A percentile compares a stretch with the other conserved stretches of the same genome.
Conservation (phyloP, 2,797 vertebrate species). For the Acomys russatus region DNA sequence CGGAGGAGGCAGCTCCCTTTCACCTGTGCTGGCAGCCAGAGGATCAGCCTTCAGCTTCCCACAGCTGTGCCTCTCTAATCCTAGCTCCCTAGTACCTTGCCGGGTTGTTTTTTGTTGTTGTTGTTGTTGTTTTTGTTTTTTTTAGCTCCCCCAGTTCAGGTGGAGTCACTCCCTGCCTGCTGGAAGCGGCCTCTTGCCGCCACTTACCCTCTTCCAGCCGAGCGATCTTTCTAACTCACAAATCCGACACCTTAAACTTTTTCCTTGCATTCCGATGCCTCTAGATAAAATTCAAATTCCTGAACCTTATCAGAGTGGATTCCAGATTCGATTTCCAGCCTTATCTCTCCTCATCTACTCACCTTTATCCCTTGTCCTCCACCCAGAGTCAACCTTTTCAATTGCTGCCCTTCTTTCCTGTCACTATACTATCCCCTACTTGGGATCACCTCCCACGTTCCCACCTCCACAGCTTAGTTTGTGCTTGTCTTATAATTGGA, state of each 20-base stretch:
- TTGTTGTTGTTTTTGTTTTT: no score
- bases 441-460: neutral
- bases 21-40: neutral
- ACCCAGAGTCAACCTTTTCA: neutral
- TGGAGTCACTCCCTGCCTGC: neutral
- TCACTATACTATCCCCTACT: neutral
- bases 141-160: neutral
- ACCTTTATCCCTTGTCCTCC: neutral
- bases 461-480: neutral
- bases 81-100: neutral
- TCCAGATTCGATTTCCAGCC: neutral
- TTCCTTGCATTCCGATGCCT: neutral
- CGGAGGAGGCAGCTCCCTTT: neutral
- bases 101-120: no score
- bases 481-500: neutral
- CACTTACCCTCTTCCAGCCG: neutral
- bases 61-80: neutral
- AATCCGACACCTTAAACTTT: neutral
- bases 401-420: neutral
- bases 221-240: neutral
- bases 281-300: slow-evolving; percentile 16
- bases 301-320: neutral
- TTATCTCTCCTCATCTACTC: neutral
- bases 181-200: neutral
- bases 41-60: neutral